Evolutionary conservation across 1,140 invertebrate species (phyloP).

Genomic region (Varroa destructor): DNA sequence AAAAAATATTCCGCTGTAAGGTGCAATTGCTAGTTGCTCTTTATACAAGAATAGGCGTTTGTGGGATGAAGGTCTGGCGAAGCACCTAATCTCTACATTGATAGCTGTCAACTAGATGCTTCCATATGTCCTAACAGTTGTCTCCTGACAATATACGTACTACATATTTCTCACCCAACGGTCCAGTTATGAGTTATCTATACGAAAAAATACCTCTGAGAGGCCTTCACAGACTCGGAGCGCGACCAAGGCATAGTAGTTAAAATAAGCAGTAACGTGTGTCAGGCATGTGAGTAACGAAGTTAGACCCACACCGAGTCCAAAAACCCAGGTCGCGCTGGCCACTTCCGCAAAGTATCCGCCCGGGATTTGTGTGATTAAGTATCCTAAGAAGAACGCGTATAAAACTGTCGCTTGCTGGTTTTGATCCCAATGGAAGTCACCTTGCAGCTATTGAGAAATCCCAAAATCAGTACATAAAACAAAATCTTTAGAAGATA

Average conservation of each 20-base stretch:
- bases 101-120: too few species aligned
- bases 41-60: too few species aligned
- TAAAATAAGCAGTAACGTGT: not conserved
- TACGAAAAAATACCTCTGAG: not conserved
- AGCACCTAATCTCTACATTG: too few species aligned
- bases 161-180: too few species aligned
- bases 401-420: constrained; percentile 40
- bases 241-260: not conserved
- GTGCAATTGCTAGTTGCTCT: too few species aligned
- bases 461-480: not conserved
- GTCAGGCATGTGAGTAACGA: constrained; percentile 2
- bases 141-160: too few species aligned
- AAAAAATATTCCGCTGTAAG: too few species aligned
- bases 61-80: too few species aligned
- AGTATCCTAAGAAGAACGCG: constrained; percentile 43
- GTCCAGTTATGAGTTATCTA: too few species aligned
- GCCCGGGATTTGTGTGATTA: constrained; percentile 41
- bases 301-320: not conserved
- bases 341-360: constrained; percentile 39
- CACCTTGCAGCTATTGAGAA: not conserved
- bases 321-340: not conserved
- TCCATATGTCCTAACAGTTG: too few species aligned
- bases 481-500: too few species aligned
- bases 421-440: constrained; percentile 38
- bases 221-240: constrained; percentile 3